phyloP scores from a whole-genome alignment of 2,797 vertebrate species.

The Decapterus maruadsi region DNA sequence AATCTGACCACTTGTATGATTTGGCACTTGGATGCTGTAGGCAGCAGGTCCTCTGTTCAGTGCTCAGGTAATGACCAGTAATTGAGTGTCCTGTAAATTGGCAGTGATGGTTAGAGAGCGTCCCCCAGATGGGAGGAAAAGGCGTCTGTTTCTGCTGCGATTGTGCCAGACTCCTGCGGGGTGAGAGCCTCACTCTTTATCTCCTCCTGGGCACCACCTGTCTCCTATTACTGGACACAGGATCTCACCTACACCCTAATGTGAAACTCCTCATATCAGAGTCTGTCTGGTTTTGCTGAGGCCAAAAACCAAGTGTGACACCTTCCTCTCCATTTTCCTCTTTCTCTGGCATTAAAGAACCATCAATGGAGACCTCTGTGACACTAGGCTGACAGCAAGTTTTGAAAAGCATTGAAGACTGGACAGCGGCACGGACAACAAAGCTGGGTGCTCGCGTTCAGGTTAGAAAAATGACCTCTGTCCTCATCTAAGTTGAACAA shows the following conservation, averaged over 20 bases:
- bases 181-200: slow-evolving; percentile 76
- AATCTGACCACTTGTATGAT: slow-evolving; percentile 45
- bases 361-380: slow-evolving; percentile 42
- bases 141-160: slow-evolving; percentile 69
- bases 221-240: slow-evolving; percentile 71
- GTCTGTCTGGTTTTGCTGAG: slow-evolving; percentile 36
- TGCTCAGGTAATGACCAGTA: slow-evolving; percentile 68
- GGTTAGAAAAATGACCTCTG: slow-evolving; percentile 2
- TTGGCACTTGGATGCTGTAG: slow-evolving; percentile 40
- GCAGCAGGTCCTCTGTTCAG: slow-evolving; percentile 43
- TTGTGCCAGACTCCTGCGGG: slow-evolving; percentile 75
- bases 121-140: slow-evolving; percentile 59
- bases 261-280: slow-evolving; percentile 56
- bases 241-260: slow-evolving; percentile 54
- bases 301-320: slow-evolving; percentile 58
- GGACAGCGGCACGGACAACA: slow-evolving; percentile 16
- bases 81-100: slow-evolving; percentile 71
- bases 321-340: slow-evolving; percentile 34
- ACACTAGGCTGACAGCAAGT: slow-evolving; percentile 38
- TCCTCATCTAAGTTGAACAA: slow-evolving; percentile 14
- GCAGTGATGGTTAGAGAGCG: slow-evolving; percentile 62
- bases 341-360: slow-evolving; percentile 46
- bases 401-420: slow-evolving; percentile 23
- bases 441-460: slow-evolving; percentile 22
- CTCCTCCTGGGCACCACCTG: slow-evolving; percentile 82